phyloP scores from a whole-genome alignment of 2,113 vertebrate genomes.

The Anthoscopus minutus region DNA sequence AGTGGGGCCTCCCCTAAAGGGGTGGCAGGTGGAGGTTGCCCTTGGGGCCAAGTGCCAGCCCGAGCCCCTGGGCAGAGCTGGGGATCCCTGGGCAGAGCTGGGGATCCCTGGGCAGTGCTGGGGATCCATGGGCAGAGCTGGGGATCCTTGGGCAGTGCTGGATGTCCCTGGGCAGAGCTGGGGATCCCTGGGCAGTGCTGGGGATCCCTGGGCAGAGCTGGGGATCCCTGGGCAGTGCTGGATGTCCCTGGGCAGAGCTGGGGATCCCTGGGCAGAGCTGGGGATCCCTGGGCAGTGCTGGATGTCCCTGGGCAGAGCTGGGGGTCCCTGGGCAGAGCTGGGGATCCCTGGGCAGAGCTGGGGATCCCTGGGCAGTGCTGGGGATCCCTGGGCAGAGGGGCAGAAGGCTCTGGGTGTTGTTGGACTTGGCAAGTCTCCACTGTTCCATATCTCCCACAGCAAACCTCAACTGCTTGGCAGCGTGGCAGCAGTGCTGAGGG shows the following conservation, averaged over 20 bases:
- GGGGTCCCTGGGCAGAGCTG: accelerated
- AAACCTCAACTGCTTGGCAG: not conserved
- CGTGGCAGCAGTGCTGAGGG: not conserved
- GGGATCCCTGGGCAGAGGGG: no score
- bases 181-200: no score
- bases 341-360: not conserved
- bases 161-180: not conserved
- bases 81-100: not conserved
- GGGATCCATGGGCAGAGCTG: no score
- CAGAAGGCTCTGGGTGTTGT: not conserved
- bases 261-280: not conserved
- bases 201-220: no score
- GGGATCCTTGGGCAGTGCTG: not conserved
- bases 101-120: no score
- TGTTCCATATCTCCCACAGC: not conserved
- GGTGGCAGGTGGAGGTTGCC: accelerated
- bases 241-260: not conserved
- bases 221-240: no score
- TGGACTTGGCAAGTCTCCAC: accelerated
- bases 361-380: not conserved
- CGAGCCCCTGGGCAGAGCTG: no score
- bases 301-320: no score
- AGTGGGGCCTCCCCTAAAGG: accelerated
- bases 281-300: not conserved
- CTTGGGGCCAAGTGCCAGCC: not conserved